phyloP scores from a whole-genome alignment of 2,113 vertebrate species.

The Arizona elegans region DNA sequence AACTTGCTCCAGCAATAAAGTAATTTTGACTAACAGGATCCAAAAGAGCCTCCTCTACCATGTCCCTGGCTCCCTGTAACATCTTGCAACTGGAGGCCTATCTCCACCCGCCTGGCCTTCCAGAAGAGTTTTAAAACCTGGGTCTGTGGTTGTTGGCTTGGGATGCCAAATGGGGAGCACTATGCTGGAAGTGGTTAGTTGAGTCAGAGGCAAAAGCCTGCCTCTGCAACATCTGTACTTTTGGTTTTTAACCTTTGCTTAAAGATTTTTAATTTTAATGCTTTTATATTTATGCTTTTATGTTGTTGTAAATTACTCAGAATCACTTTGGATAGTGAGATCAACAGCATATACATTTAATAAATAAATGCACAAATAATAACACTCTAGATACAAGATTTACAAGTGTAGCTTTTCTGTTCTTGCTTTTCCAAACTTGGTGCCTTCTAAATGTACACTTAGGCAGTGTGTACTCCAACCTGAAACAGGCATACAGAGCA shows the following conservation, averaged over 20 bases:
- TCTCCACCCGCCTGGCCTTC: not conserved
- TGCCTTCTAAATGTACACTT: not conserved
- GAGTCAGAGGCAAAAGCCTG: not conserved
- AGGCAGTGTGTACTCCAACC: too few relatives aligned
- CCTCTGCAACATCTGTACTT: not conserved
- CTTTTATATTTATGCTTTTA: not conserved
- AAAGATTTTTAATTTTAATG: not conserved
- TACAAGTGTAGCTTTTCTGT: not conserved
- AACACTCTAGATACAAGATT: not conserved
- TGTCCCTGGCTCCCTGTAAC: not conserved
- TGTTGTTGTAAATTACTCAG: not conserved
- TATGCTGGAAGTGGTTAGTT: not conserved
- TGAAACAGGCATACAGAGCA: too few relatives aligned
- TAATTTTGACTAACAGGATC: not conserved
- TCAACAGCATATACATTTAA: not conserved
- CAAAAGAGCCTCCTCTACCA: not conserved
- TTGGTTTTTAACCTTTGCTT: not conserved
- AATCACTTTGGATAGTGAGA: not conserved
- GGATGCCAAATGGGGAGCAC: not conserved
- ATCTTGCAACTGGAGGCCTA: not conserved
- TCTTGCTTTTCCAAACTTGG: not conserved
- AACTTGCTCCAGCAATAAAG: not conserved
- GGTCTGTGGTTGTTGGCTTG: not conserved
- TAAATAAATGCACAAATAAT: not conserved
- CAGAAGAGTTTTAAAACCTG: not conserved